phyloP scores from a whole-genome alignment of 2,888 invertebrate species.

The Ormyrus pomaceus region DNA sequence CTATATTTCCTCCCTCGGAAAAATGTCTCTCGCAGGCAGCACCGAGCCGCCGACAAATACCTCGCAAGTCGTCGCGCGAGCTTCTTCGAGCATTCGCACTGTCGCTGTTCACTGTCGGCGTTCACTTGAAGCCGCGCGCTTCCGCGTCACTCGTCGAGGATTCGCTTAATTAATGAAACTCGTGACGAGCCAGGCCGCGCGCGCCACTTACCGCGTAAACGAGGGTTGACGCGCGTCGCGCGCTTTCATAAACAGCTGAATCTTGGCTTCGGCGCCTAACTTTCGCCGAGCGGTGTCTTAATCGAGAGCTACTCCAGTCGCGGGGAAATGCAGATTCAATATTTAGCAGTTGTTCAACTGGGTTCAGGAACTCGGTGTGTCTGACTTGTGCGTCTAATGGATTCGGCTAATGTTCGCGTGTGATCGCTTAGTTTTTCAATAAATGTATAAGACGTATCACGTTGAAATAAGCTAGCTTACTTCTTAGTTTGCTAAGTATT shows the following conservation, averaged over 20 bases:
- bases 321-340: neutral
- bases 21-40: too few relatives aligned
- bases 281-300: neutral
- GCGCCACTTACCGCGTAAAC: constrained; percentile 25
- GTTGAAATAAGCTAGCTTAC: too few relatives aligned
- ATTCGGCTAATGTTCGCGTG: too few relatives aligned
- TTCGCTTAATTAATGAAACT: constrained; percentile 69
- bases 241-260: constrained; percentile 10
- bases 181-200: constrained; percentile 52
- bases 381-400: too few relatives aligned
- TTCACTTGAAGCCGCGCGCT: constrained; percentile 28
- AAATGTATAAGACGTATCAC: too few relatives aligned
- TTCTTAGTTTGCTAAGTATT: too few relatives aligned
- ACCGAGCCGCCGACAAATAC: too few relatives aligned
- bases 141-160: constrained; percentile 56
- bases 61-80: constrained; percentile 19
- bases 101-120: constrained; percentile 52
- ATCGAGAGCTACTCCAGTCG: neutral
- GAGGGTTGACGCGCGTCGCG: constrained; percentile 36
- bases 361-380: too few relatives aligned
- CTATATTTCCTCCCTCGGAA: too few relatives aligned
- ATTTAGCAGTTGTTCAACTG: too few relatives aligned
- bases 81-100: constrained; percentile 59
- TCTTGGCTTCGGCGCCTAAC: neutral
- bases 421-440: too few relatives aligned